phyloP scores from a whole-genome alignment of 2,113 vertebrate genomes.

The Tragelaphus imberbis region DNA sequence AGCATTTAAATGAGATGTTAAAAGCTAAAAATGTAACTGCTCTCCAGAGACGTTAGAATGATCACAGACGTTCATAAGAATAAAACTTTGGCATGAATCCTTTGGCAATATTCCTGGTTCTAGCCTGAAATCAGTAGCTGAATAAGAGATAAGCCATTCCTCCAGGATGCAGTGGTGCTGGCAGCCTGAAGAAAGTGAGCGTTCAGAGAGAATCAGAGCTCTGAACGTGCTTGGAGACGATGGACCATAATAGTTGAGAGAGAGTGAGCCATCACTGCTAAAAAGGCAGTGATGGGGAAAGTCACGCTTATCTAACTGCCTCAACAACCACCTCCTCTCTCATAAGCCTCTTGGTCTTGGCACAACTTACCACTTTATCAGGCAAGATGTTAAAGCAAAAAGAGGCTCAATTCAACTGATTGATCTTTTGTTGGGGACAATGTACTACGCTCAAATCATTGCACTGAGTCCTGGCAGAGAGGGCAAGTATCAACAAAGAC shows the following conservation, averaged over 20 bases:
- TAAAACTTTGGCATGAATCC: constrained; percentile 28
- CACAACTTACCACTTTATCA: neutral
- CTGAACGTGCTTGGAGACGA: neutral
- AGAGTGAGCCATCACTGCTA: neutral
- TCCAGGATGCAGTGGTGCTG: neutral
- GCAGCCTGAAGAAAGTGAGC: neutral
- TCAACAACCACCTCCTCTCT: neutral
- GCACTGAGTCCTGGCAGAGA: neutral
- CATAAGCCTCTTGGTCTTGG: neutral
- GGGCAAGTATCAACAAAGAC: neutral
- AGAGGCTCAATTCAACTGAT: neutral
- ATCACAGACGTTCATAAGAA: constrained; percentile 15
- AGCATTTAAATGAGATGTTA: constrained; percentile 35
- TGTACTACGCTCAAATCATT: neutral
- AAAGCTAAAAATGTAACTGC: constrained; percentile 19
- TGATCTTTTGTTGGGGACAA: neutral
- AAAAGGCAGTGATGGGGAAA: neutral
- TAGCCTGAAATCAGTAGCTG: neutral
- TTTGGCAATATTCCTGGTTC: neutral
- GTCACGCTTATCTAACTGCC: neutral
- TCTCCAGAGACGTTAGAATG: neutral
- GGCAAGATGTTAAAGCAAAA: neutral
- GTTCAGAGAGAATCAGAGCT: neutral
- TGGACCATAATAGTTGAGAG: neutral
- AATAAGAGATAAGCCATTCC: neutral